Evolutionary conservation across 2,113 vertebrate genomes (phyloP).

Genomic region (Heliornis fulica): DNA sequence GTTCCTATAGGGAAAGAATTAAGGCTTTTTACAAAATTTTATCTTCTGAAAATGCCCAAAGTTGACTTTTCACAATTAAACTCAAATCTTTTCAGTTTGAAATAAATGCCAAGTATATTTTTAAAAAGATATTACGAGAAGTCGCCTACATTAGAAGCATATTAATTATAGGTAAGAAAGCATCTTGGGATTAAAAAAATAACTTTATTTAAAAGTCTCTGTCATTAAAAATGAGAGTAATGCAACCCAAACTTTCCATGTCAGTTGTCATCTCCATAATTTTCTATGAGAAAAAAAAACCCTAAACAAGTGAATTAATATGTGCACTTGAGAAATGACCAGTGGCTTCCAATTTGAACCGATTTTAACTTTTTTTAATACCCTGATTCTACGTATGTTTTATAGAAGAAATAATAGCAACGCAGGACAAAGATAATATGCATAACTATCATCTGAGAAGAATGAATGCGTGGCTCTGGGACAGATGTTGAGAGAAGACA

Average conservation of each 20-base stretch:
- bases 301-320: too few species aligned
- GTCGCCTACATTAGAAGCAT: neutral
- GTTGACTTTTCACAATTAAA: neutral
- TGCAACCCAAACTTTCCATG: neutral
- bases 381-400: neutral
- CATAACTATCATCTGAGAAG: neutral
- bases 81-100: neutral
- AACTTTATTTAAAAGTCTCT: neutral
- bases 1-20: neutral
- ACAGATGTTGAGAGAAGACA: neutral
- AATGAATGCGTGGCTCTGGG: neutral
- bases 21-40: neutral
- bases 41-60: neutral
- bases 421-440: neutral
- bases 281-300: neutral
- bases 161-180: neutral
- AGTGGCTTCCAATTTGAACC: neutral
- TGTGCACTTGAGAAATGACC: neutral
- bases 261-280: neutral
- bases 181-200: neutral
- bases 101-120: neutral
- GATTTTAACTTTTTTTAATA: neutral
- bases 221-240: neutral
- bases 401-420: neutral
- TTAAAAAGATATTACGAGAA: neutral